phyloP scores from a whole-genome alignment of 2,797 vertebrate genomes.

The Phalloptychus januarius region DNA sequence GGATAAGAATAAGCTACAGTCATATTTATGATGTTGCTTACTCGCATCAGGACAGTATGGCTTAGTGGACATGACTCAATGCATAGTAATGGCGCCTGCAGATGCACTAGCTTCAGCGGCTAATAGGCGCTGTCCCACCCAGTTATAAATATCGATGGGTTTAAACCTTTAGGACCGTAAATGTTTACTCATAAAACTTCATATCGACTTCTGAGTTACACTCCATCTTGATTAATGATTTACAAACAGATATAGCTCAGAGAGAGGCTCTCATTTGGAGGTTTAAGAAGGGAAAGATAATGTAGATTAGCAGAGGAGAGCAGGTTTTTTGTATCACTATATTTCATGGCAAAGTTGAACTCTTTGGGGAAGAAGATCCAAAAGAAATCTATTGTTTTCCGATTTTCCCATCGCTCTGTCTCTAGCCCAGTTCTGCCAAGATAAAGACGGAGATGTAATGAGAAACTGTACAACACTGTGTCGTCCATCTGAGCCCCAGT shows the following conservation, averaged over 20 bases:
- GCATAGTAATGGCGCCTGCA: too few relatives aligned
- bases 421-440: slow-evolving; percentile 44
- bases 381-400: slow-evolving; percentile 42
- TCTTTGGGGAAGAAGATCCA: slow-evolving; percentile 58
- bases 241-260: neutral
- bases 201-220: neutral
- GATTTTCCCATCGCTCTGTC: slow-evolving; percentile 13
- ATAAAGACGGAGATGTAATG: slow-evolving; percentile 79
- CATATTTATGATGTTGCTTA: too few relatives aligned
- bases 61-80: too few relatives aligned
- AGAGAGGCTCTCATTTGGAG: neutral
- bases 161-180: neutral
- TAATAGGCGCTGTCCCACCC: too few relatives aligned
- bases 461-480: slow-evolving; percentile 72
- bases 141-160: neutral
- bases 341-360: slow-evolving; percentile 40
- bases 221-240: neutral
- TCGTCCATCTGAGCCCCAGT: slow-evolving; percentile 60
- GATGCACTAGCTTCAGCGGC: too few relatives aligned
- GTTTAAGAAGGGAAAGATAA: neutral
- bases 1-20: too few relatives aligned
- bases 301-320: slow-evolving; percentile 32
- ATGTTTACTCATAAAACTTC: neutral
- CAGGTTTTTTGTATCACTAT: slow-evolving; percentile 26
- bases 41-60: too few relatives aligned